These are phyloP conservation scores for Albula glossodonta DNA, from an alignment of 2,113 vertebrate genomes.

Conservation along the genomic window DNA sequence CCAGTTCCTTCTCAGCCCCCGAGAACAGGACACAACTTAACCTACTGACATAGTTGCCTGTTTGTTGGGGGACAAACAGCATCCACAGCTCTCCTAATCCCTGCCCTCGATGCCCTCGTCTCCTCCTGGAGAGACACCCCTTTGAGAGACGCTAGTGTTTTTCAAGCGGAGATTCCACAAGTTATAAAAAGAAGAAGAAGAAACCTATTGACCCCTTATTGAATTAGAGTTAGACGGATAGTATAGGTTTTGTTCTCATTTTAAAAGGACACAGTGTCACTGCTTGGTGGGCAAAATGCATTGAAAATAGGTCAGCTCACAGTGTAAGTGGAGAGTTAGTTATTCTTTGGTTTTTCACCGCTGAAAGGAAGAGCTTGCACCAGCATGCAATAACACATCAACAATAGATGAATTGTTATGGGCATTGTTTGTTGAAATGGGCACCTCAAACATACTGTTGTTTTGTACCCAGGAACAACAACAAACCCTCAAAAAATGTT, in stretches of 20 bases:
- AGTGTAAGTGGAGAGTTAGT: not conserved
- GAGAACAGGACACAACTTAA: slow-evolving; percentile 52
- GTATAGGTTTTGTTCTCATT: not conserved
- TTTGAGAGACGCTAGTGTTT: slow-evolving; percentile 29
- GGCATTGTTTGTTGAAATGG: not conserved
- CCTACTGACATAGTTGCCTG: slow-evolving; percentile 63
- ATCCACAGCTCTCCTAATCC: not conserved
- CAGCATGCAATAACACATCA: not conserved
- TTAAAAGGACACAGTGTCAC: not conserved
- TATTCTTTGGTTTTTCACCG: not conserved
- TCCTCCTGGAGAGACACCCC: not conserved
- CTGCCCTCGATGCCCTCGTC: slow-evolving; percentile 1
- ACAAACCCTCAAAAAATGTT: not conserved
- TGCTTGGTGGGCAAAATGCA: not conserved
- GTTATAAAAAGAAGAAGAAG: not conserved
- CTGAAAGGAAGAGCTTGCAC: not conserved
- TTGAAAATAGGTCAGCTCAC: not conserved
- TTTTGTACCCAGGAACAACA: not conserved
- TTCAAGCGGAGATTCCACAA: not conserved
- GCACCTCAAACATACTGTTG: not conserved
- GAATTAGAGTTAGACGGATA: not conserved
- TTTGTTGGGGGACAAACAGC: slow-evolving; percentile 12
- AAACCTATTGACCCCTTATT: not conserved
- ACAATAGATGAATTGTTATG: not conserved
- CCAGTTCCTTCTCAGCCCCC: slow-evolving; percentile 31